Evolutionary conservation across 2,113 vertebrate genomes (phyloP).

Genomic region (Cryptotis parvus): DNA sequence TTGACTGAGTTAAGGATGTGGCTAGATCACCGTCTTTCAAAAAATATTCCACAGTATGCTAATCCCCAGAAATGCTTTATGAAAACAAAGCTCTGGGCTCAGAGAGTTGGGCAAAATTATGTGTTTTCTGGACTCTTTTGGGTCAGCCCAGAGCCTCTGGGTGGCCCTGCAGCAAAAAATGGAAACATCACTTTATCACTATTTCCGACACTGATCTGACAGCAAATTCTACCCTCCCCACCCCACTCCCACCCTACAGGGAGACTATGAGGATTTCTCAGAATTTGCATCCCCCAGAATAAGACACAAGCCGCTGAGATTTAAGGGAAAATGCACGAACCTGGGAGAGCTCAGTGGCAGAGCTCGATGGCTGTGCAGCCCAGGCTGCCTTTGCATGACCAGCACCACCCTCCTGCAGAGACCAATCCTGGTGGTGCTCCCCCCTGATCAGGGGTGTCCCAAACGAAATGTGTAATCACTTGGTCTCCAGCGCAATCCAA

Average conservation of each 20-base stretch:
- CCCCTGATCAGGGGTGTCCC: too few relatives aligned
- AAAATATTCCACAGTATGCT: not conserved
- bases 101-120: conserved; percentile 12
- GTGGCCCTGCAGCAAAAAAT: not conserved
- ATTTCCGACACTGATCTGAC: conserved; percentile 52
- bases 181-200: not conserved
- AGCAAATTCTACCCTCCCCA: not conserved
- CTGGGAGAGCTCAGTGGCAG: not conserved
- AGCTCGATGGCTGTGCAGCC: too few relatives aligned
- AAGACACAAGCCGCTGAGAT: conserved; percentile 15
- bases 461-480: too few relatives aligned
- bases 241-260: not conserved
- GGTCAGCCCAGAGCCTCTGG: not conserved
- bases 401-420: too few relatives aligned
- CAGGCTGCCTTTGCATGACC: too few relatives aligned
- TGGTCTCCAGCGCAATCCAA: too few relatives aligned
- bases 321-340: not conserved
- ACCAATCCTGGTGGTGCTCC: too few relatives aligned
- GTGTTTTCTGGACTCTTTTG: conserved; percentile 43
- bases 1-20: conserved; percentile 10
- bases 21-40: conserved; percentile 51
- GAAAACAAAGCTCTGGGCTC: conserved; percentile 53
- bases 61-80: conserved; percentile 44
- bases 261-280: conserved; percentile 30
- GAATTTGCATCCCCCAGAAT: not conserved